Base-by-base conservation (phyloP, 2,888 invertebrate species). In the Drosophila nr. fundita region DNA sequence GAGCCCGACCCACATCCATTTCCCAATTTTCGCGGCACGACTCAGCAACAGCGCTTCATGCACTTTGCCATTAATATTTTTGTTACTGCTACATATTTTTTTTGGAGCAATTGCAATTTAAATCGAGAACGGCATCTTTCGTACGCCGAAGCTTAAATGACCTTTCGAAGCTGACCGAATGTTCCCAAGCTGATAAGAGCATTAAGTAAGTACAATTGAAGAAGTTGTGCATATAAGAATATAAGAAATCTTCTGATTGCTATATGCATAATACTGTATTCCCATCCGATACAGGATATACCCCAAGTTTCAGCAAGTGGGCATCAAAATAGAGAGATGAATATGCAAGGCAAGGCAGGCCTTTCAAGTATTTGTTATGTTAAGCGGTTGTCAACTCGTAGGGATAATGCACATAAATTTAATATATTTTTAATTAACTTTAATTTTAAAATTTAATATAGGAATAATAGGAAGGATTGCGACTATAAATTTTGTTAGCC, bases 1-100 rank as follows among this genome's bases (percentile, higher is more conserved):
- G 77, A 42, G 36, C 30, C 42, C 32, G 29, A 62, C 21, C 42
- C 58, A 11, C 13, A 10, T 40, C n/a, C 38, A n/a, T n/a, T 40
- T 5, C 42, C n/a, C 58, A 30, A 45, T 68, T 42, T 36, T 29
- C 68, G 15, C 21, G 36, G 18, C 69, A 27, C 49, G 21, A 70
- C 48, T 70, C 69, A 48, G 36, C 59, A 49, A 59, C 48, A 63
- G 49, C 29, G 38, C 48, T 57, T 38, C 34, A 21, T 66, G 48
- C 38, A 18, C 32, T 58, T 57, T 64, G 34, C 69, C 54, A 55
- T 45, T 42, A 13, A 52, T 52, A 5, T 13, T 40, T 34, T 36
- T 55, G 27, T 27, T 29, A 13, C n/a, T 77, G 53, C 30, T 30
- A 53, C 18, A 18, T 38, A 11, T 38, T 27, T 53, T 38, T 61